A percentile compares a stretch with the other conserved stretches of the same genome.
phyloP scores from a whole-genome alignment of 2,888 invertebrate species.

The Meandrusa payeni region DNA sequence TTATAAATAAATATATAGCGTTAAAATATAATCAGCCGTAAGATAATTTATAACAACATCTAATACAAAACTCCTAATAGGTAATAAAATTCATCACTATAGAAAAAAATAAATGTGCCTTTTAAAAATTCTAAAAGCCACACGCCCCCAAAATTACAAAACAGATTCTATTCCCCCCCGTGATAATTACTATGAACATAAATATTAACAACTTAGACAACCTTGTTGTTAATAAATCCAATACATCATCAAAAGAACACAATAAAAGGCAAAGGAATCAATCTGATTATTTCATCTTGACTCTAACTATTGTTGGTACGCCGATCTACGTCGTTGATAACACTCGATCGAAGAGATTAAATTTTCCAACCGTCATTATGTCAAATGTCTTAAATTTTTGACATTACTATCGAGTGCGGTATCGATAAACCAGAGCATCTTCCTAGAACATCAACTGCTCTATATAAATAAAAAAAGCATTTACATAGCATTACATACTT shows the following conservation, averaged over 20 bases:
- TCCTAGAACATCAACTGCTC: neutral
- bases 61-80: too few species aligned
- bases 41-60: too few species aligned
- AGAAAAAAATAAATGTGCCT: too few species aligned
- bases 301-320: conserved; percentile 31
- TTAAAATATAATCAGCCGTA: too few species aligned
- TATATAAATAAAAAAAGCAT: neutral
- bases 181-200: neutral
- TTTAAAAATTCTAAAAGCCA: too few species aligned
- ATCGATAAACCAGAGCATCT: conserved; percentile 2
- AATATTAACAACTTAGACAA: conserved; percentile 5
- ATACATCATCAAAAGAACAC: conserved; percentile 17
- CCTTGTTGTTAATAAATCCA: conserved; percentile 12
- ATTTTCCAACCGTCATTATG: conserved; percentile 39
- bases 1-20: too few species aligned
- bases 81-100: too few species aligned
- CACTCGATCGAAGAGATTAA: conserved; percentile 33
- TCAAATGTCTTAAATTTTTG: conserved; percentile 38
- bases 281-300: conserved; percentile 34
- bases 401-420: conserved; percentile 36
- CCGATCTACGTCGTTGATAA: conserved; percentile 33
- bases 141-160: too few species aligned
- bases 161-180: neutral
- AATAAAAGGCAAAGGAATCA: conserved; percentile 10
- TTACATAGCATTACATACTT: too few species aligned